Conservation (phyloP, 2,797 vertebrate species). For the Lepilemur septentrionalis region DNA sequence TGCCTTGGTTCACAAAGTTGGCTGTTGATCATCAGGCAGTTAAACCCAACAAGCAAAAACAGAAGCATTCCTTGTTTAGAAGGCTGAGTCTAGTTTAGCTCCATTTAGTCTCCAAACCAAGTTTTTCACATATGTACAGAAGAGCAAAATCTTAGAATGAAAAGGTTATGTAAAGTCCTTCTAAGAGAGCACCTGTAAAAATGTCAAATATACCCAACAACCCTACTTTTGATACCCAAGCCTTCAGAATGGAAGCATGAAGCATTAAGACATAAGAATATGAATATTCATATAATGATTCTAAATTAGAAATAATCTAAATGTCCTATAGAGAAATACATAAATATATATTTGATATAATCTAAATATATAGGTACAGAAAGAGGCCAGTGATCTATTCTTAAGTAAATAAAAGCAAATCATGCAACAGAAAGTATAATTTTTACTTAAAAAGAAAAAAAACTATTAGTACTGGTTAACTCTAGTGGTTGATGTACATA, state of each 20-base stretch:
- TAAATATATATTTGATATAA: neutral
- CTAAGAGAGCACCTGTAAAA: neutral
- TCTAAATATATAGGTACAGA: neutral
- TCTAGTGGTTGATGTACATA: neutral
- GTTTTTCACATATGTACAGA: neutral
- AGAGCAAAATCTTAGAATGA: constrained; percentile 4
- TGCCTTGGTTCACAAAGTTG: constrained; percentile 15
- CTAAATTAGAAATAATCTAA: constrained; percentile 36
- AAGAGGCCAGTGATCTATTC: neutral
- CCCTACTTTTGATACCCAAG: neutral
- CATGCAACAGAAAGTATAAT: neutral
- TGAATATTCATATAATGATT: neutral
- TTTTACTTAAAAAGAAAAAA: constrained; percentile 40
- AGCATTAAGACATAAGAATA: neutral
- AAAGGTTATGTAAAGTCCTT: neutral
- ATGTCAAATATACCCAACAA: neutral
- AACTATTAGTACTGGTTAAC: neutral
- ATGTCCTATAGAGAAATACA: neutral
- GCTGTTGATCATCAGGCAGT: neutral
- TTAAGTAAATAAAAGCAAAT: constrained; percentile 49
- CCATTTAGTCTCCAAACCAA: neutral
- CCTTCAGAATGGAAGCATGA: neutral
- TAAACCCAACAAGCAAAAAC: constrained; percentile 5
- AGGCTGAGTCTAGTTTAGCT: neutral
- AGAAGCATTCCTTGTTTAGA: neutral